A percentile compares a stretch with the other conserved stretches of the same genome.
These are phyloP conservation scores for Styela plicata DNA, from an alignment of 23 tunicate species.

Conservation along the genomic window DNA sequence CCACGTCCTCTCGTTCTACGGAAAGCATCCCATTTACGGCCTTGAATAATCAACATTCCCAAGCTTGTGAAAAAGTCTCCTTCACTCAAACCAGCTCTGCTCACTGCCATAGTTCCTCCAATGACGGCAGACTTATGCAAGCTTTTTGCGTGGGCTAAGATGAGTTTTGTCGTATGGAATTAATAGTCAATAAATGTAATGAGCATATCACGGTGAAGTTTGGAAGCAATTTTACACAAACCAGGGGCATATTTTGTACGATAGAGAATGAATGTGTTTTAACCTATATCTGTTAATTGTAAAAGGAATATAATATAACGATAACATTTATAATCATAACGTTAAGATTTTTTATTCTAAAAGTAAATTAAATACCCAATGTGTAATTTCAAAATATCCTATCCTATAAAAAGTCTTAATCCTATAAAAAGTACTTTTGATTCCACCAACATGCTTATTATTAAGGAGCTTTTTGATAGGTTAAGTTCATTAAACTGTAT, in stretches of 20 bases:
- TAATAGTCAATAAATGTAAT: neutral
- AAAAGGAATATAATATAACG: too few species aligned
- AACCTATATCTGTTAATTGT: too few species aligned
- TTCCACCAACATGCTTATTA: too few species aligned
- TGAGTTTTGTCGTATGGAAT: neutral
- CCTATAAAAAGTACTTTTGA: too few species aligned
- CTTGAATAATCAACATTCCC: constrained; percentile 37
- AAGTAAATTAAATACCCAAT: too few species aligned
- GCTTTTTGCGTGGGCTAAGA: constrained; percentile 16
- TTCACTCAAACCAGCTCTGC: neutral
- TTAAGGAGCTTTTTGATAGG: too few species aligned
- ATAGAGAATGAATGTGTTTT: neutral
- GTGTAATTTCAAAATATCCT: too few species aligned
- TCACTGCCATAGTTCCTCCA: neutral
- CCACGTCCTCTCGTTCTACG: constrained; percentile 19
- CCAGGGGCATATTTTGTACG: constrained; percentile 4
- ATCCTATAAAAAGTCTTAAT: too few species aligned
- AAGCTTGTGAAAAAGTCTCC: constrained; percentile 22
- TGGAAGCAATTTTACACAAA: neutral
- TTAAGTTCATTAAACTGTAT: too few species aligned
- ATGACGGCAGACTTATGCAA: neutral
- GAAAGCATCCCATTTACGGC: constrained; percentile 31
- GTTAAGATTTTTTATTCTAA: too few species aligned
- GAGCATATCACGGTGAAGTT: too few species aligned
- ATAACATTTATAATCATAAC: too few species aligned